Conservation (phyloP, 1,140 invertebrate genomes). For the Anadara kagoshimensis region DNA sequence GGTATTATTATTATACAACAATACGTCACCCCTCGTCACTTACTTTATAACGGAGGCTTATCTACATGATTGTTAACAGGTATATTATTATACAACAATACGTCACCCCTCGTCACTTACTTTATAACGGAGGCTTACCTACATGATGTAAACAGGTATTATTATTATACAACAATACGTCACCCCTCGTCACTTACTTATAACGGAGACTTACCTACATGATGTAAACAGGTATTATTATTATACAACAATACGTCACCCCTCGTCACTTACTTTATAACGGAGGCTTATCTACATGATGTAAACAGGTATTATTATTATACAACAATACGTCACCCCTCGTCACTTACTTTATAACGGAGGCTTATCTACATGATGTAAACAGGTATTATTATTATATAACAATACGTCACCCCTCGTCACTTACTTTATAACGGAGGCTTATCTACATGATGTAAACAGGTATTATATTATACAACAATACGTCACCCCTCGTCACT, state of each 20-base stretch:
- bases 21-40: conserved; percentile 80
- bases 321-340: conserved; percentile 73
- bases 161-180: neutral
- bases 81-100: conserved; percentile 78
- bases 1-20: conserved; percentile 59
- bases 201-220: conserved; percentile 59
- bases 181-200: conserved; percentile 81
- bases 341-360: neutral
- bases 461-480: too few species aligned
- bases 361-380: neutral
- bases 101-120: conserved; percentile 65
- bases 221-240: conserved; percentile 69
- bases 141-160: conserved; percentile 68
- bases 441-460: too few species aligned
- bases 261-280: conserved; percentile 84
- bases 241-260: conserved; percentile 75
- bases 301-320: conserved; percentile 63
- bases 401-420: conserved; percentile 72
- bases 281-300: conserved; percentile 59
- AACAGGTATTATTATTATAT: conserved; percentile 81
- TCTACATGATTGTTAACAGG: conserved; percentile 73
- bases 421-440: neutral
- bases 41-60: conserved; percentile 80
- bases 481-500: conserved; percentile 77
- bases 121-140: conserved; percentile 9